phyloP scores from a whole-genome alignment of 2,113 vertebrate genomes.

The Tychaedon coryphoeus region DNA sequence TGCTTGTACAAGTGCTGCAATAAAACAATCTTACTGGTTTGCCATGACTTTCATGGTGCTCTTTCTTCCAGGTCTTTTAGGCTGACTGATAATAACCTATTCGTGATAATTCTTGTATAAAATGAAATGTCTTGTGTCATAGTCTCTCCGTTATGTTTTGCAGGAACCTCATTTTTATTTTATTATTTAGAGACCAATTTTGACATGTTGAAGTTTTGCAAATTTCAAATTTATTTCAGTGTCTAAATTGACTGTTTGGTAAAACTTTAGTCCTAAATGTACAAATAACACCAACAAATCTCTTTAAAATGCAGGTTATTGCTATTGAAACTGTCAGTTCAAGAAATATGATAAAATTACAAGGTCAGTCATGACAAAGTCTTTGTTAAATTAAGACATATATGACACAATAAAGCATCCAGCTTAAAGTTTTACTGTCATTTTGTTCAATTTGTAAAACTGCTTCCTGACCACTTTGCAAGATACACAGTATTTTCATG shows the following conservation, averaged over 20 bases:
- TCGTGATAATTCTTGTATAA: background rate
- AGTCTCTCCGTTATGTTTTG: background rate
- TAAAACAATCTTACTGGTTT: background rate
- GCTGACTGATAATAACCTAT: background rate
- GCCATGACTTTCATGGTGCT: background rate
- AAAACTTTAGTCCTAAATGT: background rate
- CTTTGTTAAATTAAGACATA: constrained; percentile 3
- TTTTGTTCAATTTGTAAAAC: background rate
- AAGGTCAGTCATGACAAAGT: background rate
- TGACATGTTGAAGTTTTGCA: background rate
- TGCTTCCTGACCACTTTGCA: background rate
- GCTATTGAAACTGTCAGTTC: background rate
- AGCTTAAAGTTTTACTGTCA: background rate
- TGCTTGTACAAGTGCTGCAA: background rate
- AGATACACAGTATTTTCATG: background rate
- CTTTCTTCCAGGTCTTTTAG: background rate
- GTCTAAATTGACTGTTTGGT: background rate
- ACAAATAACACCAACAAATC: background rate
- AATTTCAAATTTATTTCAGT: background rate
- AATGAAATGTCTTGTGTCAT: background rate
- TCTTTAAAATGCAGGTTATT: background rate
- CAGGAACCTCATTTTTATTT: background rate
- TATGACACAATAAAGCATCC: background rate
- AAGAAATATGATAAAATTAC: background rate
- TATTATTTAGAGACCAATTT: background rate